Evolutionary conservation across 2,797 vertebrate species (phyloP), one percentile per base, ranked within the genome.

Genomic region (Erethizon dorsatum): DNA sequence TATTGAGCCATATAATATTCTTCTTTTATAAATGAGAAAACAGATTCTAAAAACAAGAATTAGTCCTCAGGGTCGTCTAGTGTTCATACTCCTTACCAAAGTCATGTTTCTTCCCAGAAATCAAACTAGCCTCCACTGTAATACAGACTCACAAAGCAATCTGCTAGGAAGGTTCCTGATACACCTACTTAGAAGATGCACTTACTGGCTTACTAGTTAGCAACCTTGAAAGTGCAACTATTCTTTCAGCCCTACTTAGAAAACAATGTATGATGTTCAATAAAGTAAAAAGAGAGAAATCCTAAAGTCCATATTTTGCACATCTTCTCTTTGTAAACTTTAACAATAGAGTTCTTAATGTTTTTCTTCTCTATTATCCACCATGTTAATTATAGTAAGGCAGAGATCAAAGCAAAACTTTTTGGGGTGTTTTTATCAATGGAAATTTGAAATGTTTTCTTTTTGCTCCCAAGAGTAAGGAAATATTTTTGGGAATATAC

Each of bases 371-470:
- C 90, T 2, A 2, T 31, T 37, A 87, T 22, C 22, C 11, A n/a
- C 45, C 31, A 75, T 15, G 0, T 65, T 95, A 83, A 93, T 61
- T 91, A 57, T 28, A 95, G 26, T 79, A 91, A 96, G 59, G 63
- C 4, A 90, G 5, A 96, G 90, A 65, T 83, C 7, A 71, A 77
- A 41, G 41, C 13, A 80, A 69, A 90, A 86, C 8, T 13, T 80
- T 65, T 82, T 59, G 33, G 82, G 41, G 56, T 80, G 57, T 83
- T 90, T 83, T 78, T 61, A 45, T 37, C 63, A 83, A 45, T 61
- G 90, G 82, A 88, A 91, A 94, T 88, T 71, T 80, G 57, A 96
- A 94, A 86, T 83, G 59, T 84, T 94, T 96, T 86, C 54, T 22
- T 95, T 95, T 88, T 82, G 73, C 45, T 69, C 50, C 45, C 31